phyloP scores from a whole-genome alignment of 2,888 invertebrate genomes.

The Andrena bicolor region DNA sequence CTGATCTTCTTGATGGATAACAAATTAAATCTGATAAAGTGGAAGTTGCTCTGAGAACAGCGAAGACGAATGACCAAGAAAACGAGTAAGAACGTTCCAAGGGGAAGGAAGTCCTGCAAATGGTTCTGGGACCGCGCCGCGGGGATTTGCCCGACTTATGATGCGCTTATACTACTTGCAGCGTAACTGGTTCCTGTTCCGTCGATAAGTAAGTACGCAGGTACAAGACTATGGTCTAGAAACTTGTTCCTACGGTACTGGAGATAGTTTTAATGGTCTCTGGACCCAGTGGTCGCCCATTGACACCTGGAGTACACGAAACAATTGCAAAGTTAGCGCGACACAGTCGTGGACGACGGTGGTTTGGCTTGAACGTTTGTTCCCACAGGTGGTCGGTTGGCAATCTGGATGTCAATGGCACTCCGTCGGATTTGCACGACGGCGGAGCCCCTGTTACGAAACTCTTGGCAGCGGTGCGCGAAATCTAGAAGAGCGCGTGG shows the following conservation, averaged over 20 bases:
- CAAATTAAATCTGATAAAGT: not conserved
- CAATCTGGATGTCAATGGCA: conserved; percentile 70
- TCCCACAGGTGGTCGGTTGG: conserved; percentile 72
- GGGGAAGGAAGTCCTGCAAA: no score
- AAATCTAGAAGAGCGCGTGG: conserved; percentile 12
- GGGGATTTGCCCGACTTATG: not conserved
- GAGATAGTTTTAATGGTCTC: not conserved
- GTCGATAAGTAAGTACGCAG: not conserved
- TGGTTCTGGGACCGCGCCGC: no score
- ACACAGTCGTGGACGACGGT: conserved; percentile 47
- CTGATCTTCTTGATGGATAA: not conserved
- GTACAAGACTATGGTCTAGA: not conserved
- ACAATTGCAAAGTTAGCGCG: conserved; percentile 38
- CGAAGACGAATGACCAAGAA: no score
- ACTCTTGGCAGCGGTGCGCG: conserved; percentile 58
- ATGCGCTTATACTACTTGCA: not conserved
- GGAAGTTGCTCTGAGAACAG: no score
- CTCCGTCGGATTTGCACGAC: conserved; percentile 19
- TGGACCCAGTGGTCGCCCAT: not conserved
- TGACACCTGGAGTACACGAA: conserved; percentile 4
- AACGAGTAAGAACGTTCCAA: no score
- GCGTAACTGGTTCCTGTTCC: not conserved
- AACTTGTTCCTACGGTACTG: not conserved
- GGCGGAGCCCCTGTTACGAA: conserved; percentile 55
- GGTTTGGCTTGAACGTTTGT: conserved; percentile 59